These are phyloP conservation scores for Pycnomerus fuliginosus DNA, from an alignment of 2,888 invertebrate genomes.

Conservation along the genomic window DNA sequence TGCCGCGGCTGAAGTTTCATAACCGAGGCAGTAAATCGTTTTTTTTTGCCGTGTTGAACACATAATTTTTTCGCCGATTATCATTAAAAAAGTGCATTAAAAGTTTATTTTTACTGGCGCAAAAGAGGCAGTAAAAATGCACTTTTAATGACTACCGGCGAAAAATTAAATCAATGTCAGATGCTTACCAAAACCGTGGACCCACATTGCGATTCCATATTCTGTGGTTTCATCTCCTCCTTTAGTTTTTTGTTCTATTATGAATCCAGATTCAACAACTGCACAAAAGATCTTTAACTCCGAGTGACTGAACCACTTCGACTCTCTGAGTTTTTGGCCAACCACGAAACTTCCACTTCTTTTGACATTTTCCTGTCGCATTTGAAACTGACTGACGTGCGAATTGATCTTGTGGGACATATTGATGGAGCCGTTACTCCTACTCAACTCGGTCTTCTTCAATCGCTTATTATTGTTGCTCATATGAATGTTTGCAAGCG, in stretches of 20 bases:
- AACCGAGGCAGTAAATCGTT: too few species aligned
- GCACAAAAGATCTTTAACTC: conserved; percentile 71
- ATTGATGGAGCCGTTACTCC: background rate
- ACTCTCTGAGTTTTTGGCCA: conserved; percentile 69
- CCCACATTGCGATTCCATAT: conserved; percentile 72
- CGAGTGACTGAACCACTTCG: conserved; percentile 73
- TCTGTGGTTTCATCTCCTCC: conserved; percentile 58
- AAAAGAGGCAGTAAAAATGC: too few species aligned
- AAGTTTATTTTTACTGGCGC: too few species aligned
- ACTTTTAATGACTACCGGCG: too few species aligned
- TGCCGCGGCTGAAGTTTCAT: too few species aligned
- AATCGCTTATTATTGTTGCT: conserved; percentile 4
- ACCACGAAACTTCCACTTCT: conserved; percentile 66
- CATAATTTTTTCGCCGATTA: too few species aligned
- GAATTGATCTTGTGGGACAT: conserved; percentile 9
- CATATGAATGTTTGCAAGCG: conserved; percentile 23
- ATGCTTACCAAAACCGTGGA: conserved; percentile 66
- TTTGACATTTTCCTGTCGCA: conserved; percentile 18
- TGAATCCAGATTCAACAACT: conserved; percentile 71
- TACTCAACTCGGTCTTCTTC: conserved; percentile 6
- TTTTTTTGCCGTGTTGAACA: too few species aligned
- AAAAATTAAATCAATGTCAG: conserved; percentile 2
- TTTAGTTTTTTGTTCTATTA: conserved; percentile 61
- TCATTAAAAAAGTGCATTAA: too few species aligned
- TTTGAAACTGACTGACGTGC: conserved; percentile 10